Evolutionary conservation across 2,113 vertebrate species (phyloP), one percentile per base, ranked within the genome.

Genomic region (Grammomys dolichurus): DNA sequence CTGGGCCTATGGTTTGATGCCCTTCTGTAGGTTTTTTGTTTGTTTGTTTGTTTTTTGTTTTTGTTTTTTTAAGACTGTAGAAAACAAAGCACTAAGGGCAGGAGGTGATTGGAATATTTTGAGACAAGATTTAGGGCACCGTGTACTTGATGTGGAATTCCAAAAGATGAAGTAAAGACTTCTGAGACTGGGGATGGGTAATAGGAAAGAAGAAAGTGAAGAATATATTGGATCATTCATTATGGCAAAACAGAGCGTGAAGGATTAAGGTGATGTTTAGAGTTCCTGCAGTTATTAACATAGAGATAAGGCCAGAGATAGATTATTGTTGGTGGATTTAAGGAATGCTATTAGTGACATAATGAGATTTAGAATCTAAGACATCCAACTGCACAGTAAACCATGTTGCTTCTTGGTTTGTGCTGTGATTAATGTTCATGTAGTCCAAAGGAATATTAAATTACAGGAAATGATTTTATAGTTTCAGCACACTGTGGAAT

Each of bases 401-500:
- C 78, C 36, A 84, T 60, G 9, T 17, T 87, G 65, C 48, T 65
- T 91, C 87, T 95, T 63, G 67, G 76, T 95, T 87, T 69, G 28
- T 40, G 56, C 22, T 91, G 58, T 96, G 94, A 93, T 90, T 89
- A 88, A 91, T 92, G 43, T 73, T 92, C 70, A 84, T 43, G n/a
- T 10, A 81, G n/a, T 73, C 65, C 56, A 69, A 72, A 93, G 76
- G 51, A 89, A 94, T 94, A 90, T 24, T 87, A 75, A 93, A 77
- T 94, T 93, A 84, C 46, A 24, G 40, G 78, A 96, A 96, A 85
- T 93, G 43, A 95, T 91, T 96, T 93, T 82, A 96, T 96, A 81
- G 75, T 94, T 97, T 91, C 48, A 86, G 13, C 51, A 93, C 31
- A 91, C 60, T 93, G 12, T 90, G 89, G 40, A 88, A 95, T 90